Evolutionary conservation across 2,113 vertebrate genomes (phyloP).

Genomic region (Bufo bufo): DNA sequence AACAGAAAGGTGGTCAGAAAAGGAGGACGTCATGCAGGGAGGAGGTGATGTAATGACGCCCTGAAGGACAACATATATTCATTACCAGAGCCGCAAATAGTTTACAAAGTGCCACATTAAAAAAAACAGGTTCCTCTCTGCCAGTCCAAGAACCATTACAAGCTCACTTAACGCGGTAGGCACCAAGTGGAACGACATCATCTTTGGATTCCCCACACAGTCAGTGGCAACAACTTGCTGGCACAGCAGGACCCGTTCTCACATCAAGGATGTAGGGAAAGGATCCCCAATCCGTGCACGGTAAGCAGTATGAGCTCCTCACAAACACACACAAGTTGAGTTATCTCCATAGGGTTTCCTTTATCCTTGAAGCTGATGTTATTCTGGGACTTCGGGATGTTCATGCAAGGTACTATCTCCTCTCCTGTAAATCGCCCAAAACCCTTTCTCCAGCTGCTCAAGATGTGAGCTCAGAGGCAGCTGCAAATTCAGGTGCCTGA

Average conservation of each 20-base stretch:
- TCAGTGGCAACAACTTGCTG: slow-evolving; percentile 12
- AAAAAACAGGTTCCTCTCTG: slow-evolving; percentile 13
- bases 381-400: slow-evolving; percentile 78
- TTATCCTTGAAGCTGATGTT: neutral
- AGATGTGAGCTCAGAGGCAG: slow-evolving; percentile 86
- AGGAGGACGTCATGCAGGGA: slow-evolving; percentile 24
- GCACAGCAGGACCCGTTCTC: slow-evolving; percentile 35
- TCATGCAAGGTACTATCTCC: slow-evolving; percentile 77
- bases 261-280: neutral
- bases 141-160: slow-evolving; percentile 28
- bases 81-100: neutral
- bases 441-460: slow-evolving; percentile 84
- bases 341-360: neutral
- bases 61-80: slow-evolving; percentile 27
- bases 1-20: neutral
- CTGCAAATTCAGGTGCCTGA: slow-evolving; percentile 89
- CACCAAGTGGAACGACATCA: slow-evolving; percentile 41
- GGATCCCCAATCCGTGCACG: neutral
- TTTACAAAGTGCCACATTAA: slow-evolving; percentile 19
- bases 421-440: slow-evolving; percentile 79
- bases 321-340: slow-evolving; percentile 53
- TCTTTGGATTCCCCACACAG: slow-evolving; percentile 47
- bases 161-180: slow-evolving; percentile 20
- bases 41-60: slow-evolving; percentile 48
- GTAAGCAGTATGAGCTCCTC: slow-evolving; percentile 2